Evolutionary conservation across 2,113 vertebrate species (phyloP), one percentile per base, ranked within the genome.

Genomic region (Cairina moschata): DNA sequence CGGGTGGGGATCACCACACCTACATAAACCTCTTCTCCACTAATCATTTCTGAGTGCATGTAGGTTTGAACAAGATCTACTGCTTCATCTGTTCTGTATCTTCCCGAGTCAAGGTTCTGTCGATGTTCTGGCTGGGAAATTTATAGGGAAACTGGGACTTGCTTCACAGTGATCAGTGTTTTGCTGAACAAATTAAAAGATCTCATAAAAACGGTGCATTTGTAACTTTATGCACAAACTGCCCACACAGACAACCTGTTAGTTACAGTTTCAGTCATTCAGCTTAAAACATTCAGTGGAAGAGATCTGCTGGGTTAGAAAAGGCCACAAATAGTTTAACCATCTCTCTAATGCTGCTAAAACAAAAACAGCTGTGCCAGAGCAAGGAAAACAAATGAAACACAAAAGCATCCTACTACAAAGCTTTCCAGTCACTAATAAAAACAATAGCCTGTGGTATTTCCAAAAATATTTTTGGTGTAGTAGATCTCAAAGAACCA

Each of bases 371-470:
- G 97, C 97, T 98, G 98, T 96, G 88, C 84, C 94, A 97, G 85
- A 96, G 97, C 95, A 97, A 98, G 96, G 96, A 98, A 97, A 97
- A 98, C 97, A 98, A 97, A 98, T 97, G 97, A 96, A 96, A 96
- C 95, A 97, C 91, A 94, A 96, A 97, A 97, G 95, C 95, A 88
- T 97, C 95, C 95, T 95, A 98, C 97, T 98, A 98, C 97, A 98
- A 97, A 98, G 97, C 97, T 94, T 95, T 97, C 90, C 96, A 96
- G 96, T 97, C 93, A 96, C 97, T 98, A 98, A 98, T 97, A 98
- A 98, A 98, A 98, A 97, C 97, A 98, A 97, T 97, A 95, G 95
- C 94, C 93, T 97, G 96, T 97, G 97, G 97, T 65, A 89, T 97
- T 98, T 98, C 97, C 97, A 98, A 97, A 98, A 97, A 96, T 97